These are phyloP conservation scores for Ellobius talpinus DNA, from an alignment of 2,113 vertebrate species.

Conservation along the genomic window DNA sequence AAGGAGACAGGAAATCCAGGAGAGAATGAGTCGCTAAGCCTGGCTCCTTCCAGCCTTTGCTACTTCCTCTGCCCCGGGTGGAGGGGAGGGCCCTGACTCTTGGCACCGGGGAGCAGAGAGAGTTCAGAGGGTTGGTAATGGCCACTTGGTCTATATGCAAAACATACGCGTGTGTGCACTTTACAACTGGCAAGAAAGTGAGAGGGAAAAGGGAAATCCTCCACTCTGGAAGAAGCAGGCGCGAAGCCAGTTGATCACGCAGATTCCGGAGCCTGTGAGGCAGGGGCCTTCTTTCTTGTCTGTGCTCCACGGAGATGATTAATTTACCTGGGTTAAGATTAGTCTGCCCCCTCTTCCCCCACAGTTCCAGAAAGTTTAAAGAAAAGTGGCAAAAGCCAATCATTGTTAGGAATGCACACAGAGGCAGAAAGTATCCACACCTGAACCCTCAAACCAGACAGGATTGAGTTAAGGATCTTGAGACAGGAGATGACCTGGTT, in stretches of 20 bases:
- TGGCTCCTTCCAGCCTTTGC: slow-evolving; percentile 70
- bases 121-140: slow-evolving; percentile 63
- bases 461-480: neutral
- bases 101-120: slow-evolving; percentile 58
- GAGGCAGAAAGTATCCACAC: neutral
- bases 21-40: slow-evolving; percentile 73
- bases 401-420: neutral
- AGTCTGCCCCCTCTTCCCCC: neutral
- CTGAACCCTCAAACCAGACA: neutral
- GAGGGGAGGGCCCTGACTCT: neutral
- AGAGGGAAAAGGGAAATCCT: neutral
- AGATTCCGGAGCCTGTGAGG: neutral
- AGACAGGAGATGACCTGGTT: neutral
- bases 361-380: neutral
- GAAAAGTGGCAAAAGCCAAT: neutral
- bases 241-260: neutral
- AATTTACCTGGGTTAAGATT: neutral
- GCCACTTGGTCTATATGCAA: slow-evolving; percentile 12
- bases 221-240: neutral
- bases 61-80: slow-evolving; percentile 71
- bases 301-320: neutral
- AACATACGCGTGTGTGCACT: neutral
- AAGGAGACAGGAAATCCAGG: slow-evolving; percentile 82
- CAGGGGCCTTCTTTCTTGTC: neutral
- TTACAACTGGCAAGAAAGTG: neutral